Base-by-base conservation (phyloP, 2,113 vertebrate genomes). In the Pelecanus crispus region DNA sequence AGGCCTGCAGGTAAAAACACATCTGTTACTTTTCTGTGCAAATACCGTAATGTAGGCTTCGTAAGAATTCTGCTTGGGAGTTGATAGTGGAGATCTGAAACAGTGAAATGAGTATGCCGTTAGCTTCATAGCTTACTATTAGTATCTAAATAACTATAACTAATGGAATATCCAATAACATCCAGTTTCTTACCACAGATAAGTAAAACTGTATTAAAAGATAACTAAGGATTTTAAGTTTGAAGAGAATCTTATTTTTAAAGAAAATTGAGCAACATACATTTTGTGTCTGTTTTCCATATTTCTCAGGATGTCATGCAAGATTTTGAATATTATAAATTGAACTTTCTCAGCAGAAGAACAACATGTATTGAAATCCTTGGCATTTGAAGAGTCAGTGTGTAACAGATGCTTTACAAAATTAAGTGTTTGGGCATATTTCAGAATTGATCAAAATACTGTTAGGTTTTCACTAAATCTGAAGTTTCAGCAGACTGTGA, bases 371-470 rank as follows among this genome's bases (percentile, higher is more conserved):
- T 32, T 81, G 45, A 92, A 92, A 95, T 94, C 71, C 91, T 97
- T 90, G 95, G 20, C 9, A 20, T 94, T 97, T 81, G 47, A 96
- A 78, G 53, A 96, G 66, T 80, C 94, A 38, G 65, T 84, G 55
- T 47, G 20, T 75, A 98, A 92, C 95, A 97, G 97, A 97, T 97
- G 96, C 95, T 97, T 94, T 94, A 89, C 66, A 95, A 96, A 97
- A 97, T 97, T 87, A 96, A 90, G 78, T 94, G 72, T 91, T 96
- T 94, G 92, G 90, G 90, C 58, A 86, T 56, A 92, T 97, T 97
- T 97, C 95, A 96, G 86, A 94, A 96, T 77, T 97, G 72, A 97
- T 97, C 93, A 96, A 94, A 97, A 94, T 88, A 81, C 92, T 91
- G 38, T 94, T 96, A 74, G 49, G 38, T 93, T 97, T 96, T 92